Evolutionary conservation across 2,888 invertebrate genomes (phyloP).

Genomic region (Eupithecia pulchellata): DNA sequence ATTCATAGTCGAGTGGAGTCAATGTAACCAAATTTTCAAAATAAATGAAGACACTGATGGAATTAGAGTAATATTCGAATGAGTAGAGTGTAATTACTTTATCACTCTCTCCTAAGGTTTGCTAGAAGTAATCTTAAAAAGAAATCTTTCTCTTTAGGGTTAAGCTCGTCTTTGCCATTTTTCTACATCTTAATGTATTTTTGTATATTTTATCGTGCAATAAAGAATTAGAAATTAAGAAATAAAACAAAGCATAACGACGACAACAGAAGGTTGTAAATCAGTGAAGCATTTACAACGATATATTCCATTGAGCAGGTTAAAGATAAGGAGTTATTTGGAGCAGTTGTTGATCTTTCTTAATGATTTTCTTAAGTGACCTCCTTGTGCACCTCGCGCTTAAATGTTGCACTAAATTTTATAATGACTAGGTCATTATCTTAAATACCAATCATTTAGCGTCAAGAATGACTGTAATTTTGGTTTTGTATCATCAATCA

Average conservation of each 20-base stretch:
- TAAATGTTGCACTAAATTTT: background rate
- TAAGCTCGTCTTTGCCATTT: no score
- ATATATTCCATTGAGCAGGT: background rate
- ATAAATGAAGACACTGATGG: background rate
- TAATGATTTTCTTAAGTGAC: background rate
- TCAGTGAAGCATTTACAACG: background rate
- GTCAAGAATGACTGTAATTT: background rate
- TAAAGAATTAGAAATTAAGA: no score
- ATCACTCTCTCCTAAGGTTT: no score
- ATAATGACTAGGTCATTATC: background rate
- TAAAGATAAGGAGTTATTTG: background rate
- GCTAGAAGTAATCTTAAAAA: no score
- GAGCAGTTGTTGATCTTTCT: background rate
- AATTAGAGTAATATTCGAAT: background rate
- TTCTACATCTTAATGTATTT: no score
- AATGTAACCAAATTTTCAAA: background rate
- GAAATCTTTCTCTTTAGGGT: no score
- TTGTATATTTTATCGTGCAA: no score
- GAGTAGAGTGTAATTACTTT: background rate
- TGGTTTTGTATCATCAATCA: no score
- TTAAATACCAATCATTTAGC: background rate
- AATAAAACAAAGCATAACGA: background rate
- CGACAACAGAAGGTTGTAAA: background rate
- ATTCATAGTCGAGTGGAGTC: background rate
- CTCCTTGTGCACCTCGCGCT: background rate